Percentiles rank a stretch among this genome's conserved stretches.
phyloP scores from a whole-genome alignment of 2,888 invertebrate genomes.

The Dorcus parallelipipedus region DNA sequence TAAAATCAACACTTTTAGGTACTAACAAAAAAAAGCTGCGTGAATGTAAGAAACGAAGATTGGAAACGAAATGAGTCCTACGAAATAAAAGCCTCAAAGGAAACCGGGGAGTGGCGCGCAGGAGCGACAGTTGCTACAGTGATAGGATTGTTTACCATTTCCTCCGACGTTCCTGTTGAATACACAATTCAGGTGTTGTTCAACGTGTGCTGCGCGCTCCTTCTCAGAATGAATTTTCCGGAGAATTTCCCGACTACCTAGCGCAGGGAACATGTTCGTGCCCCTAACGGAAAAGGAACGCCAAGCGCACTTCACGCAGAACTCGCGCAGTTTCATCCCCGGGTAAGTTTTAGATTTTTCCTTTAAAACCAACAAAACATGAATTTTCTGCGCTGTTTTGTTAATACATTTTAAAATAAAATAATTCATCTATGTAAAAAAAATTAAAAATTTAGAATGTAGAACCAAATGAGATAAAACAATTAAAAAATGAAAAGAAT shows the following conservation, averaged over 20 bases:
- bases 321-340: slow-evolving; percentile 61
- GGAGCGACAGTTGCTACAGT: slow-evolving; percentile 25
- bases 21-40: no score
- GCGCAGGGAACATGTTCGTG: slow-evolving; percentile 54
- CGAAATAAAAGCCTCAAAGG: not conserved
- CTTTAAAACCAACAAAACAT: not conserved
- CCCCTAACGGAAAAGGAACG: slow-evolving; percentile 59
- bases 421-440: no score
- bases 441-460: no score
- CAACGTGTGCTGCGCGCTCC: slow-evolving; percentile 1
- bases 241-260: not conserved
- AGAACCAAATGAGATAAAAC: no score
- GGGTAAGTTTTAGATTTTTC: slow-evolving; percentile 53
- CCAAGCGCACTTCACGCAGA: slow-evolving; percentile 57
- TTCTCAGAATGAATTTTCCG: not conserved
- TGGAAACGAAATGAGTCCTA: no score
- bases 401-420: no score
- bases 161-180: not conserved
- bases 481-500: no score
- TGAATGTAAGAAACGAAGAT: no score
- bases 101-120: slow-evolving; percentile 24
- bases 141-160: slow-evolving; percentile 24
- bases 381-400: no score
- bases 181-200: slow-evolving; percentile 12
- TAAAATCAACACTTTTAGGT: no score